Evolutionary conservation across 2,113 vertebrate species (phyloP), one percentile per base, ranked within the genome.

Genomic region (Xenopus laevis): DNA sequence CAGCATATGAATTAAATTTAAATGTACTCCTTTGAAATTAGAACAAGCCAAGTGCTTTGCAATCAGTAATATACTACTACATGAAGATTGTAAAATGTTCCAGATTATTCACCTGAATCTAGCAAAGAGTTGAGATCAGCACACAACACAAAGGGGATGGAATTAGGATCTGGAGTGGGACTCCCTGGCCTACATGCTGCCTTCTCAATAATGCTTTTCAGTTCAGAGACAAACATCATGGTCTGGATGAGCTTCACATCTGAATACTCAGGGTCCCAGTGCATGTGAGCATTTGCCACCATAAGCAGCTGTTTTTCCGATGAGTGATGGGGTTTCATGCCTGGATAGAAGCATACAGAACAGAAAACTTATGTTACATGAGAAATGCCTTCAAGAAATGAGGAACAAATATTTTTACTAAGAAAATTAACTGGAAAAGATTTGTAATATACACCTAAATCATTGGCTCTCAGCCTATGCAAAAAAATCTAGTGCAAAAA

Each of bases 71-170:
- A 40, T 40, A 40, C 33, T 40, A 40, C 33, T 40, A 9, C 33
- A 40, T 9, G 8, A 9, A 40, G 33, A 40, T 40, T 40, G 2
- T 9, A 40, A 9, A 7, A 40, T 40, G 8, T 40, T 7, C 3
- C 27, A 62, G 66, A 71, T 62, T 78, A 40, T 79, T 61, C 91
- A 99, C 97, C 97, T 64, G 97, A 99, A 91, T 99, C 96, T 33
- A 97, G 97, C 86, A 99, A 91, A 0, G 97, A 99, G 87, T 99
- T 99, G 85, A 99, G 96, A 91, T 99, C 97, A 0, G 97, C 97
- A 82, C 97, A 99, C 80, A 99, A 91, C 87, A 99, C 95, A 83
- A 99, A 93, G 82, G 97, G 97, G 87, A 99, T 96, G 80, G 94
- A 91, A 81, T 90, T 90, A 1, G 85, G 91, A 85, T 97, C 95